phyloP scores from a whole-genome alignment of 30 jellyfish, hydroid and myxozoan genomes.

The Cassiopea xamachana region DNA sequence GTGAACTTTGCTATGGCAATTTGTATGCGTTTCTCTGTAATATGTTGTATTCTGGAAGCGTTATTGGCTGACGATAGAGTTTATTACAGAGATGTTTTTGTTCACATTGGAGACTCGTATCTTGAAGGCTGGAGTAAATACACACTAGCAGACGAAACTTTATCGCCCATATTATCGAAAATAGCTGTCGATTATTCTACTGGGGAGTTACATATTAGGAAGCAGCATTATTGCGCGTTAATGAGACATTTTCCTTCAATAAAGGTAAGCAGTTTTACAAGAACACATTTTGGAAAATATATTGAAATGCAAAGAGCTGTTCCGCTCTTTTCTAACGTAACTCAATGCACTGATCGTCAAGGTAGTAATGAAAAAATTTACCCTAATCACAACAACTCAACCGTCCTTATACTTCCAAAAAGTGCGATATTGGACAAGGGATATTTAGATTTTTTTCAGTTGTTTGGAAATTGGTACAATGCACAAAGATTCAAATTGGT shows the following conservation, averaged over 20 bases:
- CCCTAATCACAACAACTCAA: background rate
- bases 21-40: background rate
- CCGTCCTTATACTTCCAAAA: conserved; percentile 40
- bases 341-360: conserved; percentile 30
- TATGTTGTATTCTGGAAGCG: background rate
- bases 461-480: background rate
- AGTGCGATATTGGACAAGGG: conserved; percentile 8
- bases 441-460: background rate
- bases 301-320: conserved; percentile 47
- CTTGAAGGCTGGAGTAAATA: conserved; percentile 54
- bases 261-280: conserved; percentile 21
- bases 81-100: conserved; percentile 1
- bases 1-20: background rate
- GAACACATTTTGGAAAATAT: conserved; percentile 13
- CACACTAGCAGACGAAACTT: conserved; percentile 11
- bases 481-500: conserved; percentile 3
- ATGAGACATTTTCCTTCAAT: background rate
- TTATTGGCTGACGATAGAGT: conserved; percentile 13
- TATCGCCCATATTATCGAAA: conserved; percentile 58
- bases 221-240: conserved; percentile 38
- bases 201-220: conserved; percentile 32
- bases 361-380: background rate
- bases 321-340: conserved; percentile 22
- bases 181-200: conserved; percentile 23
- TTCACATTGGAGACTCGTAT: conserved; percentile 33